phyloP scores from a whole-genome alignment of 1,140 invertebrate genomes.

The Lasaia peninsularis region DNA sequence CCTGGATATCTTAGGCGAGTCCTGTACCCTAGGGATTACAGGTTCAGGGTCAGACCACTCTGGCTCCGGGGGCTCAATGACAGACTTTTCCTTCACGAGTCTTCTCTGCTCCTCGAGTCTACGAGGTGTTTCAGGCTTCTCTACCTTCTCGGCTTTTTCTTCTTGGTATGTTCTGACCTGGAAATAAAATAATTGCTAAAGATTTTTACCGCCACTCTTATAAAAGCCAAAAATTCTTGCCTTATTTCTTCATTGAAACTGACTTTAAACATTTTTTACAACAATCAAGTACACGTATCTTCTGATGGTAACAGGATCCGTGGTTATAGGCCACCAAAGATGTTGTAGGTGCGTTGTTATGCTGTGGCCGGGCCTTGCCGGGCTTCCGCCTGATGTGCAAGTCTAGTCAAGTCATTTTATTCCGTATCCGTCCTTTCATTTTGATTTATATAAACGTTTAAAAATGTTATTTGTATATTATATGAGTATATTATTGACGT shows the following conservation, averaged over 20 bases:
- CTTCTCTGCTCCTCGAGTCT: slow-evolving; percentile 16
- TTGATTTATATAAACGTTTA: too few relatives aligned
- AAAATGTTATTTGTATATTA: too few relatives aligned
- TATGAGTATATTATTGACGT: too few relatives aligned
- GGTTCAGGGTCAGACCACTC: slow-evolving; percentile 60
- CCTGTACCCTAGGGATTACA: slow-evolving; percentile 51
- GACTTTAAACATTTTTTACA: too few relatives aligned
- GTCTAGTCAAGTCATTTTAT: too few relatives aligned
- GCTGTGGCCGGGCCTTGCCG: too few relatives aligned
- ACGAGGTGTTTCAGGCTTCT: slow-evolving; percentile 28
- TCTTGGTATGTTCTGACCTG: slow-evolving; percentile 61
- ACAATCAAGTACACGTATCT: too few relatives aligned
- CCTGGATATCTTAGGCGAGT: slow-evolving; percentile 42
- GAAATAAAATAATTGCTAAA: slow-evolving; percentile 14
- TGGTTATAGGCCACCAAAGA: too few relatives aligned
- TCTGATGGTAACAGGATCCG: too few relatives aligned
- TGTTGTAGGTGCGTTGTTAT: too few relatives aligned
- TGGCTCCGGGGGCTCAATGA: slow-evolving; percentile 25
- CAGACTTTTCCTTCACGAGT: slow-evolving; percentile 19
- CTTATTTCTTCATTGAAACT: background rate
- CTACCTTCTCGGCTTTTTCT: slow-evolving; percentile 44
- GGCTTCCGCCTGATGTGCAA: too few relatives aligned
- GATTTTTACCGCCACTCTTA: background rate
- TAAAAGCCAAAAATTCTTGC: background rate
- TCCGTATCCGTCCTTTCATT: too few relatives aligned